Percentiles rank a stretch among this genome's conserved stretches.
phyloP scores from a whole-genome alignment of 2,797 vertebrate genomes.

The Chaunax sp. region DNA sequence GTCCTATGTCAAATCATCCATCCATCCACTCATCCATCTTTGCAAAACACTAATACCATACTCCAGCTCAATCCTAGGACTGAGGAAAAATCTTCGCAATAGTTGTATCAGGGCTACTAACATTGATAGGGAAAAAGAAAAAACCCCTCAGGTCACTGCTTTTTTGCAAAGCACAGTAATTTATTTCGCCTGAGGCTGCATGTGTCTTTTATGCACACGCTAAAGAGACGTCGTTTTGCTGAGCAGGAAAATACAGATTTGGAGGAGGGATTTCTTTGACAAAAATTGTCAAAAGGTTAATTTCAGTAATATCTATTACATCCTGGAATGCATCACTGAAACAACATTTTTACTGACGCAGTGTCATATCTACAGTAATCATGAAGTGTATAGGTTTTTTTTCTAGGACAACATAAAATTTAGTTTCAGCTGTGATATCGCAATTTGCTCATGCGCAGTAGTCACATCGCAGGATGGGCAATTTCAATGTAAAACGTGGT shows the following conservation, averaged over 20 bases:
- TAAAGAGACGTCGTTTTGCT: neutral
- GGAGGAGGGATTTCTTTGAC: neutral
- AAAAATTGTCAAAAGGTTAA: neutral
- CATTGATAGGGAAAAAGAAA: neutral
- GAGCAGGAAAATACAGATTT: neutral
- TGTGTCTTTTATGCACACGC: neutral
- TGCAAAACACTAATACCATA: slow-evolving; percentile 28
- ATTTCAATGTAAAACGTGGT: too few species aligned
- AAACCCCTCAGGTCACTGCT: neutral
- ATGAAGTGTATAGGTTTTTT: too few species aligned
- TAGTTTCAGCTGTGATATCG: too few species aligned
- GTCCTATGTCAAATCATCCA: slow-evolving; percentile 71
- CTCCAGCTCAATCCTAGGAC: slow-evolving; percentile 4
- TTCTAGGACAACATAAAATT: too few species aligned
- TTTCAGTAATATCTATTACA: neutral
- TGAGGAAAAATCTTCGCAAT: slow-evolving; percentile 10
- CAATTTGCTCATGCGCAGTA: too few species aligned
- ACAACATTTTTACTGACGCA: slow-evolving; percentile 1
- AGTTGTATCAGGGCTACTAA: neutral
- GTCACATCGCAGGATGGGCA: too few species aligned
- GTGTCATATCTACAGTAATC: neutral
- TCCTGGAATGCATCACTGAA: neutral
- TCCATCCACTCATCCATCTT: slow-evolving; percentile 52
- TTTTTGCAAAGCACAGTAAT: slow-evolving; percentile 5
- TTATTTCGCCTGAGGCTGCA: slow-evolving; percentile 8